Percentiles rank a stretch among this genome's conserved stretches.
These are phyloP conservation scores for Galaxias olidus DNA, from an alignment of 2,797 vertebrate species.

Conservation along the genomic window DNA sequence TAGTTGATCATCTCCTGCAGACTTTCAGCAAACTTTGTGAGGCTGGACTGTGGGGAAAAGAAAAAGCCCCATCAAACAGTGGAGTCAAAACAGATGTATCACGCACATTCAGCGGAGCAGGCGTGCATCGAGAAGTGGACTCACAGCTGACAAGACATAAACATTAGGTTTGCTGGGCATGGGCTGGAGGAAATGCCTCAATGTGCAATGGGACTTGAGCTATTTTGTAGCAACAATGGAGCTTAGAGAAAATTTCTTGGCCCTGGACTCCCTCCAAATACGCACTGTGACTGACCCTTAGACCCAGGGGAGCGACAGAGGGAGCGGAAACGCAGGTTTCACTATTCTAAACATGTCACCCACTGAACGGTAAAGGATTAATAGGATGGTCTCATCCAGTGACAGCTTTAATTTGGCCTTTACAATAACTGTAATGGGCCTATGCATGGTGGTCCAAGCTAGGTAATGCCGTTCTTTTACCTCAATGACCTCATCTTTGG, in stretches of 20 bases:
- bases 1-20: constrained; percentile 98
- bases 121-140: not conserved
- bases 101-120: no score
- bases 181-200: not conserved
- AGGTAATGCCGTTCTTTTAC: constrained; percentile 64
- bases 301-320: constrained; percentile 43
- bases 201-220: not conserved
- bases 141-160: not conserved
- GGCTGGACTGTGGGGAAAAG: constrained; percentile 80
- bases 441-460: not conserved
- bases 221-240: not conserved
- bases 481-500: constrained; percentile 91
- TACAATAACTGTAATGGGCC: not conserved
- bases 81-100: not conserved
- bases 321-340: constrained; percentile 41
- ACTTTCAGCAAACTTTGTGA: constrained; percentile 94
- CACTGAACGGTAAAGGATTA: constrained; percentile 28
- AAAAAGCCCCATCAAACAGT: constrained; percentile 33
- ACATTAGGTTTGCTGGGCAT: not conserved
- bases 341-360: constrained; percentile 37
- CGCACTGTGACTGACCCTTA: constrained; percentile 37
- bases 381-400: not conserved
- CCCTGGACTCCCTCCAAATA: constrained; percentile 37
- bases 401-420: not conserved
- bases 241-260: constrained; percentile 36